Base-by-base conservation (phyloP, 2,888 invertebrate genomes). In the Dioctria linearis region DNA sequence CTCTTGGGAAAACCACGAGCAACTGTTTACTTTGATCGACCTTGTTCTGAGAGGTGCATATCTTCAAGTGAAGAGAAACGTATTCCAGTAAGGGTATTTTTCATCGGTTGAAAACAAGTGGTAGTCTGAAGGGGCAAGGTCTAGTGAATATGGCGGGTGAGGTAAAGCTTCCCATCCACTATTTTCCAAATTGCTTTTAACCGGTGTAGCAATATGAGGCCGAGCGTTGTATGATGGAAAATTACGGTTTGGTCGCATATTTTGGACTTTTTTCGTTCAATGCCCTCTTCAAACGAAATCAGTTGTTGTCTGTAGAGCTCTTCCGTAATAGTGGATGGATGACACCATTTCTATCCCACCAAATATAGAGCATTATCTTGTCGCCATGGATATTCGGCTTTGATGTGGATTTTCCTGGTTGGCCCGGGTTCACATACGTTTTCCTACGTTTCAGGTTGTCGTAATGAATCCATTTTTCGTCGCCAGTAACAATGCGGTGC, bases 351-450 rank as follows among this genome's bases (percentile, higher is more conserved):
- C 3, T 2, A n/a, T 54, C 54, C 54, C 54, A 54, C 54, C 54
- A 54, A 46, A 54, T n/a, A 54, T 3, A 54, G 11, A 8, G 11
- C 54, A 54, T 54, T 54, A n/a, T 3, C 54, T 54, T 54, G 43
- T 43, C n/a, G 43, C 78, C 71, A 63, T 81, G 78, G 49, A 81
- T 78, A 79, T 81, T 79, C 59, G 75, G 81, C n/a, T 54, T n/a
- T n/a, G 54, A 4, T 54, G 11, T 54, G 2, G 1, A 8, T 54
- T 2, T 54, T n/a, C 4, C 11, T 54, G 54, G 11, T 11, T 11
- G 11, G 6, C 9, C 54, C 0, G 54, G 54, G 9, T 4, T 9
- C 5, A 54, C 54, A 11, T 11, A 54, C 9, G 11, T 11, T 4
- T 54, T 54, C 54, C 11, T 54, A 9, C 54, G 5, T 54, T 54